phyloP scores from a whole-genome alignment of 1,140 invertebrate species.

The Hyles vespertilio region DNA sequence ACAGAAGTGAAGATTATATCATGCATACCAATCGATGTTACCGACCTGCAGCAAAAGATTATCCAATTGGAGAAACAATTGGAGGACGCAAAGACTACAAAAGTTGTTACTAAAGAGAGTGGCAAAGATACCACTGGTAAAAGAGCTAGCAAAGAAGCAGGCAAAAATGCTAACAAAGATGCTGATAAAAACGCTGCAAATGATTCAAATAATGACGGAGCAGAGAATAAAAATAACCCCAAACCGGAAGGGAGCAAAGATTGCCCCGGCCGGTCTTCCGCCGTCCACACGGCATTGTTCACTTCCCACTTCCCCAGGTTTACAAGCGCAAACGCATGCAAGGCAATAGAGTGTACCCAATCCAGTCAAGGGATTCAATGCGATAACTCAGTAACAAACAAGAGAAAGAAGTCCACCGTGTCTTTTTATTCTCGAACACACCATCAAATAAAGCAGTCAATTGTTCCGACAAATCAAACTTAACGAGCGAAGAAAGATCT shows the following conservation, averaged over 20 bases:
- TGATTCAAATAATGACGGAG: background rate
- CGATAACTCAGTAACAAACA: conserved; percentile 13
- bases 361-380: conserved; percentile 8
- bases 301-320: background rate
- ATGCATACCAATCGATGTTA: conserved; percentile 66
- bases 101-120: conserved; percentile 1
- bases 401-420: conserved; percentile 23
- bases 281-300: conserved; percentile 2
- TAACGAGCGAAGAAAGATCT: background rate
- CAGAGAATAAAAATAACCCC: no score
- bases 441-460: background rate
- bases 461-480: background rate
- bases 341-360: background rate
- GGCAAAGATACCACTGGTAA: background rate
- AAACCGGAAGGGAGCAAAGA: background rate
- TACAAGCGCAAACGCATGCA: background rate
- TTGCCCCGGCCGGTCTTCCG: background rate
- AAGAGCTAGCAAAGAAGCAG: background rate
- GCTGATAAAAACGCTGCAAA: background rate
- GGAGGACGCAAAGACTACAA: conserved; percentile 22
- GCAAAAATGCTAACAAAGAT: conserved; percentile 1
- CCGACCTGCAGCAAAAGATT: conserved; percentile 61
- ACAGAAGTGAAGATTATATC: conserved; percentile 70
- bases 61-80: conserved; percentile 49
- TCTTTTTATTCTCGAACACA: conserved; percentile 24